Evolutionary conservation across 1,140 invertebrate genomes (phyloP).

Genomic region (Temnothorax nylanderi): DNA sequence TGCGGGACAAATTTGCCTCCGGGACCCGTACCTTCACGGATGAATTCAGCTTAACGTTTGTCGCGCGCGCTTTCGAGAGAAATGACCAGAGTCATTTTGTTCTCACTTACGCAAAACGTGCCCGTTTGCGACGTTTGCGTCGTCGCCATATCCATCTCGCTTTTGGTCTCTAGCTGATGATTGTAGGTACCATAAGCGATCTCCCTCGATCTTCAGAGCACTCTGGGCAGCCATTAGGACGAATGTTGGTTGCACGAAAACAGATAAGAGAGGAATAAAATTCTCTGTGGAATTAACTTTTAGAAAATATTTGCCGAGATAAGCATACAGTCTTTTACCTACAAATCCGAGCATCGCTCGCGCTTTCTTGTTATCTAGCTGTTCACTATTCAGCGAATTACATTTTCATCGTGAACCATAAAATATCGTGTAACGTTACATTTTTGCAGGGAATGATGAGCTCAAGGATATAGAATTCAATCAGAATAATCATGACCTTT

Average conservation of each 20-base stretch:
- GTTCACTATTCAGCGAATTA: conserved; percentile 6
- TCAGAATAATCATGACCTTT: not conserved
- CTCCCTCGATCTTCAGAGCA: not conserved
- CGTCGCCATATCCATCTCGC: not conserved
- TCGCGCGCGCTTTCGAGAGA: not conserved
- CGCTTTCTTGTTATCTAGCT: conserved; percentile 6
- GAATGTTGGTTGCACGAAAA: not conserved
- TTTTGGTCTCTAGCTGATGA: not conserved
- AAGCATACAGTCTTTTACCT: not conserved
- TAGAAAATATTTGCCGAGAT: conserved; percentile 4
- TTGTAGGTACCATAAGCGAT: not conserved
- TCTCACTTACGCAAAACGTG: conserved; percentile 22
- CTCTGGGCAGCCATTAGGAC: conserved; percentile 2
- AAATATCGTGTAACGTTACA: not conserved
- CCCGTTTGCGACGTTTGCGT: not conserved
- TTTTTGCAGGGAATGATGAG: not conserved
- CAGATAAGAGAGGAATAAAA: conserved; percentile 23
- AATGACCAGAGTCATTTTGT: conserved; percentile 37
- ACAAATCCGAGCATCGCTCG: not conserved
- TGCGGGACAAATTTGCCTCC: conserved; percentile 45
- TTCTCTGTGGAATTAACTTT: conserved; percentile 44
- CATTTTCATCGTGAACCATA: not conserved
- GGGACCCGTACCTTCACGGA: conserved; percentile 42
- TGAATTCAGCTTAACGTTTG: conserved; percentile 49
- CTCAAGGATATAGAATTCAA: not conserved